Evolutionary conservation across 2,113 vertebrate genomes (phyloP).

Genomic region (Triplophysa tibetana): DNA sequence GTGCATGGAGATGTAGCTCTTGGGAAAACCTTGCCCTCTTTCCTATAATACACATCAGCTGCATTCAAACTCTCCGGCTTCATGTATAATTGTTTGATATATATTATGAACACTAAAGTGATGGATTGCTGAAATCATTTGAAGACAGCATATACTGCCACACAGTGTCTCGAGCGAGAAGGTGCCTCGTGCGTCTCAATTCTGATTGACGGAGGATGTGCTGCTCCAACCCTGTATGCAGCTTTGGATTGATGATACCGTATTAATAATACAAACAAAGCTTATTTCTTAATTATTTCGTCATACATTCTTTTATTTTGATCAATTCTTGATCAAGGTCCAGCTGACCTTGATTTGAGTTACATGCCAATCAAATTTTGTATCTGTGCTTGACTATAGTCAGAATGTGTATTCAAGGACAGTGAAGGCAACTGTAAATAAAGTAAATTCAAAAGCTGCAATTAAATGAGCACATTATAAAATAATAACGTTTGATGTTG

Average conservation of each 20-base stretch:
- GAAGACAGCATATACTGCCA: slow-evolving; percentile 72
- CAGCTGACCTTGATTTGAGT: no score
- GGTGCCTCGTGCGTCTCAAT: slow-evolving; percentile 3
- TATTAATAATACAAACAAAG: not conserved
- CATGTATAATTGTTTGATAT: not conserved
- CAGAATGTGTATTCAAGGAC: not conserved
- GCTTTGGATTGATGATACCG: not conserved
- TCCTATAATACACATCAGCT: no score
- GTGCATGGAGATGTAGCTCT: no score
- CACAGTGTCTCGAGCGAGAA: slow-evolving; percentile 69
- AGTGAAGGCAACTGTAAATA: not conserved
- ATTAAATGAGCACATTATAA: not conserved
- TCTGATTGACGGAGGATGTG: not conserved
- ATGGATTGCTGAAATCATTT: not conserved
- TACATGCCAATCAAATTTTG: no score
- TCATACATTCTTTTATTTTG: no score
- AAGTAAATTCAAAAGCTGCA: not conserved
- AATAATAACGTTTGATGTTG: not conserved
- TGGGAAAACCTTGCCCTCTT: no score
- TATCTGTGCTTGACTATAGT: no score
- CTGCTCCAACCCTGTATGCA: not conserved
- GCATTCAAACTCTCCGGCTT: not conserved
- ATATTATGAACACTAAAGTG: not conserved
- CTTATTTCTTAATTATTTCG: no score
- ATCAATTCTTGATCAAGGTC: no score